phyloP scores from a whole-genome alignment of 2,888 invertebrate species.

The Lochmaea crataegi region DNA sequence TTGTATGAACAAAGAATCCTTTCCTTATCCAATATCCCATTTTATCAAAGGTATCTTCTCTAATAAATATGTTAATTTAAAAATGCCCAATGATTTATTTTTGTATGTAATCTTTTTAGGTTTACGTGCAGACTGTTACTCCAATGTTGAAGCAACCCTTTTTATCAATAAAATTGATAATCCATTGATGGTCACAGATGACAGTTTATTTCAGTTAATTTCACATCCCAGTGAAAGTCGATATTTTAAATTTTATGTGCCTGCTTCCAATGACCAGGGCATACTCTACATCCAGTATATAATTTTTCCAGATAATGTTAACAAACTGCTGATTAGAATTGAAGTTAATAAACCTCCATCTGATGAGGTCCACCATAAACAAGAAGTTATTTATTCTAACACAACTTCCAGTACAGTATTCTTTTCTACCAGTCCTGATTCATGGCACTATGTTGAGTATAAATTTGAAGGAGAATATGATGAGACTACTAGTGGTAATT shows the following conservation, averaged over 20 bases:
- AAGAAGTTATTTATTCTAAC: slow-evolving; percentile 40
- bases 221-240: slow-evolving; percentile 46
- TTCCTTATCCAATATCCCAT: not conserved
- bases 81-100: not conserved
- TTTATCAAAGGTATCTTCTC: not conserved
- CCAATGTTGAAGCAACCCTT: slow-evolving; percentile 62
- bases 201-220: slow-evolving; percentile 45
- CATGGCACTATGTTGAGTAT: slow-evolving; percentile 72
- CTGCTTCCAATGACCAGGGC: slow-evolving; percentile 53
- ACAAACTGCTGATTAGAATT: slow-evolving; percentile 63
- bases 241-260: slow-evolving; percentile 59
- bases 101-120: slow-evolving; percentile 65
- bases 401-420: slow-evolving; percentile 46
- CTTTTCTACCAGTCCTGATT: slow-evolving; percentile 70
- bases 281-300: slow-evolving; percentile 53
- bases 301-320: slow-evolving; percentile 49
- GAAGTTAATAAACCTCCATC: slow-evolving; percentile 58
- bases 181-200: slow-evolving; percentile 51
- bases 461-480: slow-evolving; percentile 48
- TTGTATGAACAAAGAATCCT: not conserved
- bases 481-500: slow-evolving; percentile 23
- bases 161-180: slow-evolving; percentile 49
- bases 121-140: slow-evolving; percentile 68
- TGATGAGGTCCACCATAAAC: slow-evolving; percentile 66
- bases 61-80: not conserved